Base-by-base conservation (phyloP, 2,888 invertebrate species). In the Drosophila acutilabella region DNA sequence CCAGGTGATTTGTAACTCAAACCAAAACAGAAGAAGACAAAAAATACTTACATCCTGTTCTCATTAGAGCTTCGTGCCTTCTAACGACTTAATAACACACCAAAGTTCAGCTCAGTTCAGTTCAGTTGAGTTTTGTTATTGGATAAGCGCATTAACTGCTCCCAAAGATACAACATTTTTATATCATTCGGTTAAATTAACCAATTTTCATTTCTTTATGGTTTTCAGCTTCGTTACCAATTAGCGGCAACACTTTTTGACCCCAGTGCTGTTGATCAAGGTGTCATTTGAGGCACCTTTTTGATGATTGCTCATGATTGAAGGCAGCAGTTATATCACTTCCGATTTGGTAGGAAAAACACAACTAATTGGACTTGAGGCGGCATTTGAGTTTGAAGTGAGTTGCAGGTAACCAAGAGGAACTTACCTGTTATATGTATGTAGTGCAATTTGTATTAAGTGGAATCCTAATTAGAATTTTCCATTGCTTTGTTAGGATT, bases 201-300 rank as follows among this genome's bases (percentile, higher is more conserved):
- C 81, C 89, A 71, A 72, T 80, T 82, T 71, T 59, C 54, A 30
- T 47, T 59, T 54, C 23, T n/a, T 56, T 64, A 14, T 51, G 11
- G 41, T 14, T 41, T 18, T 18, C 13, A 26, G 11, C 33, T 50
- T 42, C 56, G 40, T 23, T 66, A 59, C 80, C 79, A 80, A 80
- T 79, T 80, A 79, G 78, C 80, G 74, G 79, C 68, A 70, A 56
- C 67, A 62, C 61, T 66, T 72, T 64, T 41, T 54, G 62, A 4
- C 38, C 48, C 38, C 47, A 13, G 33, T 64, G 53, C 38, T 54
- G 52, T 57, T 54, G 56, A 20, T 20, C 40, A 51, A 88, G 89
- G 83, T 84, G 89, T 84, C 87, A 80, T 83, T 71, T 23, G 73
- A 62, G 78, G 71, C 83, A 86, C 89, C 81, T 88, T 59, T 78